Percentiles rank a stretch among this genome's conserved stretches.
These are phyloP conservation scores for Teleogryllus occipitalis DNA, from an alignment of 1,140 invertebrate species.

Conservation along the genomic window DNA sequence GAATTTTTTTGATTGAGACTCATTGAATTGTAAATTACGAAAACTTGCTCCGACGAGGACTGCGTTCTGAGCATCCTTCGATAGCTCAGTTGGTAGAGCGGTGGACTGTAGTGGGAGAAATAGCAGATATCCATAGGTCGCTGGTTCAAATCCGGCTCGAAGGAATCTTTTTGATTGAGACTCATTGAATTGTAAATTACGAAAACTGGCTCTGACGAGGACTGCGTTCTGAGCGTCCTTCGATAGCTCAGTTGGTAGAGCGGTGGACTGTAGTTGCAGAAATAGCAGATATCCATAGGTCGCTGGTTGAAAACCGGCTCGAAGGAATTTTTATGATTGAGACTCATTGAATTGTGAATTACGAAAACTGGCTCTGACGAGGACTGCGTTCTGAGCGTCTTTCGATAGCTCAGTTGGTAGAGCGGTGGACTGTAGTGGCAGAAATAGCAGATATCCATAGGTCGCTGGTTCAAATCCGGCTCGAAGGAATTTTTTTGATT, in stretches of 20 bases:
- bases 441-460: slow-evolving; percentile 43
- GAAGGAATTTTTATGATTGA: slow-evolving; percentile 12
- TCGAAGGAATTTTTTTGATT: slow-evolving; percentile 49
- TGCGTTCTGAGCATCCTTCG: too few relatives aligned
- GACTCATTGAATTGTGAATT: too few relatives aligned
- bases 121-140: slow-evolving; percentile 14
- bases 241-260: slow-evolving; percentile 17
- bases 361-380: too few relatives aligned
- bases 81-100: slow-evolving; percentile 17
- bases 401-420: slow-evolving; percentile 14
- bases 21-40: too few relatives aligned
- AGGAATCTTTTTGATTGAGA: slow-evolving; percentile 4
- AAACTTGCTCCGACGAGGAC: too few relatives aligned
- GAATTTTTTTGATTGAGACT: background rate
- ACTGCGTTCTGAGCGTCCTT: too few relatives aligned
- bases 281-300: slow-evolving; percentile 14
- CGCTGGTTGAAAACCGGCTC: slow-evolving; percentile 11
- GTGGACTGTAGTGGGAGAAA: slow-evolving; percentile 17
- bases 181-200: too few relatives aligned
- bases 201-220: too few relatives aligned
- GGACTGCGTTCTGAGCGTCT: too few relatives aligned
- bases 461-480: slow-evolving; percentile 62
- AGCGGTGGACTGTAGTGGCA: slow-evolving; percentile 49
- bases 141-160: slow-evolving; percentile 13
- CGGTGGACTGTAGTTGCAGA: slow-evolving; percentile 17